Conservation (phyloP, 2,797 vertebrate genomes). For the Ibycter americanus region DNA sequence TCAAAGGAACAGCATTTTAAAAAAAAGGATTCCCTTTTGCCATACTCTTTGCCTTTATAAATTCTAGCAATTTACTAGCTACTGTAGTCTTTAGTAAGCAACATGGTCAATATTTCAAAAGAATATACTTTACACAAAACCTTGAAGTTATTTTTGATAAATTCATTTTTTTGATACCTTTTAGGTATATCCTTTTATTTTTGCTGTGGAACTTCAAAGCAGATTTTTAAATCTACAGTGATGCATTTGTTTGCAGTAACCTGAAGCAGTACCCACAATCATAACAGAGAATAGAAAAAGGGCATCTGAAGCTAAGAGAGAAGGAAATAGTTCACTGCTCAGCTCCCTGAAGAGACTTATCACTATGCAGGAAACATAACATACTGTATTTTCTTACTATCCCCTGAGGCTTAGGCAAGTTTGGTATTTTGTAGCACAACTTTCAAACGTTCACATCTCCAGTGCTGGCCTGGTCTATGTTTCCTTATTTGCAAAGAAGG, state of each 20-base stretch:
- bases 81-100: not conserved
- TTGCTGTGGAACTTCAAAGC: not conserved
- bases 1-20: not conserved
- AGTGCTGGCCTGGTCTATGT: not conserved
- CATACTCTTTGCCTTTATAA: not conserved
- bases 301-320: not conserved
- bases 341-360: slow-evolving; percentile 11
- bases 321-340: not conserved
- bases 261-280: not conserved
- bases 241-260: slow-evolving; percentile 24
- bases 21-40: not conserved
- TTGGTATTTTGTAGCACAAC: not conserved
- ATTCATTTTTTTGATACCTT: not conserved
- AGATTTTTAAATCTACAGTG: not conserved
- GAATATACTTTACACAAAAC: not conserved
- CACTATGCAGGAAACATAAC: slow-evolving; percentile 25
- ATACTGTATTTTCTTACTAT: not conserved
- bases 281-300: slow-evolving; percentile 2
- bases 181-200: not conserved
- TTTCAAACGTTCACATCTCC: not conserved
- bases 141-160: not conserved
- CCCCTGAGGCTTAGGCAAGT: slow-evolving; percentile 11
- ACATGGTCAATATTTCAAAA: not conserved
- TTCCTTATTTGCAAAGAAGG: not conserved
- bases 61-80: not conserved